Base-by-base conservation (phyloP, 2,113 vertebrate species). In the Ceyx margarethae region DNA sequence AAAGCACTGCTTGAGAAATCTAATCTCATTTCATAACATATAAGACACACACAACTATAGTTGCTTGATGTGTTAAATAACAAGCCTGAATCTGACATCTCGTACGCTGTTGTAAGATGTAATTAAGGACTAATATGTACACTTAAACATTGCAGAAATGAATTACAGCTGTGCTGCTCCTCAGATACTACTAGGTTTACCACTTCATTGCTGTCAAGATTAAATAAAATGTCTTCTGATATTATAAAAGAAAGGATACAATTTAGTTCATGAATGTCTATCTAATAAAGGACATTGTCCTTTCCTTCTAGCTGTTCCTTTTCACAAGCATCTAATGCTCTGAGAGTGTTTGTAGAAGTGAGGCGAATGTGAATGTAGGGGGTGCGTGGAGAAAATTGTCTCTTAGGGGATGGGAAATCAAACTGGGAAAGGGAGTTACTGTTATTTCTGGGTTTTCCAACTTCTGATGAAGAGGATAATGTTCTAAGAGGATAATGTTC, bases 1-100 rank as follows among this genome's bases (percentile, higher is more conserved):
- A 95, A 92, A 93, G 83, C 43, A 10, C 91, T 83, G 78, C 31
- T 95, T 95, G 51, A 88, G 62, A 90, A 87, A 75, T 74, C 60
- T 91, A 89, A 62, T 86, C 80, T 89, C 48, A 20, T 96, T 96
- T 82, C 73, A 10, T 69, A 86, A 77, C 66, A 46, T 56, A 31
- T 73, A 76, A 81, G 15, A 53, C 45, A 48, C 4, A 5, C 67
- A 68, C 37, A 86, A 15, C 65, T 71, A 0, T 9, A 61, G 68
- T 28, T 89, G 17, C 72, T 89, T 78, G 75, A 80, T 92, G 69
- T 22, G 50, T 83, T 89, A 88, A 94, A 88, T 66, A 72, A 86
- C 77, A 68, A 68, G 23, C 37, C 84, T 60, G 66, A 81, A 15
- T 81, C 37, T 71, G 45, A 58, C 58, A 42, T 50, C 11, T 21